These are phyloP conservation scores for Pristionchus fissidentatus DNA, from an alignment of 2,888 invertebrate genomes.

Conservation along the genomic window DNA sequence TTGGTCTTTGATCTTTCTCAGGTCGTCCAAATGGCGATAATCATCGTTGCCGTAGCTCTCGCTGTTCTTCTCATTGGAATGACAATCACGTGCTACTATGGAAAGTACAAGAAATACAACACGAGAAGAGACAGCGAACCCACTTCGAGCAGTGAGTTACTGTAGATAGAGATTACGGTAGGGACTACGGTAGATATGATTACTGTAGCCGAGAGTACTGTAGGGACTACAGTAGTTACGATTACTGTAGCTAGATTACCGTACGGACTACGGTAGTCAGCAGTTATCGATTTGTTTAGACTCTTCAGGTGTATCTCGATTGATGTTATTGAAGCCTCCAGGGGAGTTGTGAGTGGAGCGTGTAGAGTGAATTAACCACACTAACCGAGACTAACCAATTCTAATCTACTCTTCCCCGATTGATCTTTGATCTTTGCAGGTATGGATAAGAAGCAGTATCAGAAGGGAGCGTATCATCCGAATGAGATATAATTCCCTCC, in stretches of 20 bases:
- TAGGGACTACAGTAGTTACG: too few relatives aligned
- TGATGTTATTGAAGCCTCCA: constrained; percentile 8
- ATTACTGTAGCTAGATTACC: too few relatives aligned
- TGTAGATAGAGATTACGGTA: not conserved
- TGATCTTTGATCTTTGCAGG: constrained; percentile 17
- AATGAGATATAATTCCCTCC: constrained; percentile 21
- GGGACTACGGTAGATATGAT: too few relatives aligned
- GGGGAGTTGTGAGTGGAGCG: not conserved
- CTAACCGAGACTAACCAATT: constrained; percentile 8
- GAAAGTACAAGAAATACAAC: constrained; percentile 50
- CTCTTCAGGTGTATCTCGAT: constrained; percentile 8
- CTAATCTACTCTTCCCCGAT: not conserved
- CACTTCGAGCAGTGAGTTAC: not conserved
- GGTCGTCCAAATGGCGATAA: constrained; percentile 46
- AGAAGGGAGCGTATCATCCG: constrained; percentile 39
- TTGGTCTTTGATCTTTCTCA: too few relatives aligned
- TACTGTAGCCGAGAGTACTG: too few relatives aligned
- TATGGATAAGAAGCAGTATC: not conserved
- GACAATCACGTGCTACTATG: constrained; percentile 49
- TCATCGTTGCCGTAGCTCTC: constrained; percentile 45
- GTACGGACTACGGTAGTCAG: too few relatives aligned
- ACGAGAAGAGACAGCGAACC: constrained; percentile 12
- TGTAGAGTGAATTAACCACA: not conserved
- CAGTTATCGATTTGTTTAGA: too few relatives aligned
- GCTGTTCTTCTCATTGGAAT: constrained; percentile 48